These are phyloP conservation scores for Aleiodes leptofemur DNA, from an alignment of 2,888 invertebrate species.

Conservation along the genomic window DNA sequence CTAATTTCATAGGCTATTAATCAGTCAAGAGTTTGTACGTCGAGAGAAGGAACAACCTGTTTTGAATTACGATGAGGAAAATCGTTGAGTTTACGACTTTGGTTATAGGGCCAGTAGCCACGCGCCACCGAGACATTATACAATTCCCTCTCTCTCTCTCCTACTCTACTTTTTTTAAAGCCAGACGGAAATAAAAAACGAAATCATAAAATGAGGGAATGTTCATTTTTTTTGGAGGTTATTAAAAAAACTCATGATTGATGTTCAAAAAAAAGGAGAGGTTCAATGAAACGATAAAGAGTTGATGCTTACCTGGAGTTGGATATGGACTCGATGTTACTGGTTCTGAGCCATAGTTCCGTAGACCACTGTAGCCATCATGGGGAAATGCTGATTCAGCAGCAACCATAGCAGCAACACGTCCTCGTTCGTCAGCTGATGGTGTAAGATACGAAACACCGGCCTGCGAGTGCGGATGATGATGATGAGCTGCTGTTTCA, in stretches of 20 bases:
- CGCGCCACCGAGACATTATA: constrained; percentile 36
- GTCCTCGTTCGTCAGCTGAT: constrained; percentile 82
- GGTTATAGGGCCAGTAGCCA: constrained; percentile 51
- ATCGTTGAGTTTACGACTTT: constrained; percentile 63
- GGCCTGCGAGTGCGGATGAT: constrained; percentile 78
- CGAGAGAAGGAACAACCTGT: constrained; percentile 38
- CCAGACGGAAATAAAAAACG: neutral
- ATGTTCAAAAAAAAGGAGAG: neutral
- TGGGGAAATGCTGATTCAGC: constrained; percentile 83
- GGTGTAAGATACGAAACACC: constrained; percentile 82
- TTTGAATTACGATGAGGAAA: constrained; percentile 65
- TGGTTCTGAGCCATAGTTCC: constrained; percentile 85
- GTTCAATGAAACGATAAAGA: constrained; percentile 45
- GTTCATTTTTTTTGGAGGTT: no score
- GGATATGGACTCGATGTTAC: constrained; percentile 87
- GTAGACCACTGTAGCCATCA: constrained; percentile 83
- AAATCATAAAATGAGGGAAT: neutral
- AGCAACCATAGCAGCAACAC: constrained; percentile 78
- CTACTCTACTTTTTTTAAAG: constrained; percentile 10
- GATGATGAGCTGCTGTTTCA: constrained; percentile 76
- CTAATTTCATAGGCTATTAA: constrained; percentile 53
- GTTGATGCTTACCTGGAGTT: constrained; percentile 83
- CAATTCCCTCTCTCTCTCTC: neutral
- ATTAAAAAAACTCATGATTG: neutral
- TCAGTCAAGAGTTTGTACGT: constrained; percentile 53